Base-by-base conservation (phyloP, 2,113 vertebrate genomes). In the Tachycineta bicolor region DNA sequence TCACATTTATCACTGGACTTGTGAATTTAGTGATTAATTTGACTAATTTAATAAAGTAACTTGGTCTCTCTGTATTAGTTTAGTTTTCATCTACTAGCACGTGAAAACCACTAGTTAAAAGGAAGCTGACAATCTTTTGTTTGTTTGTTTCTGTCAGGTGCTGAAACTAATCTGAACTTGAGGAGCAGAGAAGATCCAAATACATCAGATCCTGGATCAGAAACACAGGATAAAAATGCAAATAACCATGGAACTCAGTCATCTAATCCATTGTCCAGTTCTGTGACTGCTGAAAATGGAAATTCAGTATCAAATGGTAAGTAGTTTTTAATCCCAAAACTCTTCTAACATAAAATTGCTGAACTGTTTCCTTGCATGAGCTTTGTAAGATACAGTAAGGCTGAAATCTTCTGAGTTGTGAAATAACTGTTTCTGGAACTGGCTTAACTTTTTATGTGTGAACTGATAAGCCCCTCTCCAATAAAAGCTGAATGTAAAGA, bases 291-390 rank as follows among this genome's bases (percentile, higher is more conserved):
- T 43, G 99, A 99, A 97, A 99, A 99, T 64, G 99, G 99, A 96
- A 99, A 99, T 98, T 98, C 99, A 47, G 94, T 99, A 91, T 98
- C 98, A 60, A 99, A 99, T 25, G 99, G 99, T 99, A 98, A 98
- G 96, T 53, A 53, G 17, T 50, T 88, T 84, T 95, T 91, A 90
- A 94, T 95, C 85, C 65, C 52, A 86, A 90, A 94, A 19, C 33
- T 46, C 60, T 77, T 69, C 50, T 79, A 49, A 31, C 19, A 79
- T 75, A 41, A 86, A 96, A 83, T 41, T 71, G 60, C 60, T 68
- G 63, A 81, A 93, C 31, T 87, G 43, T 79, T 74, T 83, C 80
- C 46, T 76, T 83, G 70, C 59, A 56, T 67, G 76, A 77, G 37
- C 37, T 79, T 92, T 87, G 50, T 81, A 93, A 76, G 41, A 75